Evolutionary conservation across 2,888 invertebrate genomes (phyloP).

Genomic region (Drosophila engyochracea): DNA sequence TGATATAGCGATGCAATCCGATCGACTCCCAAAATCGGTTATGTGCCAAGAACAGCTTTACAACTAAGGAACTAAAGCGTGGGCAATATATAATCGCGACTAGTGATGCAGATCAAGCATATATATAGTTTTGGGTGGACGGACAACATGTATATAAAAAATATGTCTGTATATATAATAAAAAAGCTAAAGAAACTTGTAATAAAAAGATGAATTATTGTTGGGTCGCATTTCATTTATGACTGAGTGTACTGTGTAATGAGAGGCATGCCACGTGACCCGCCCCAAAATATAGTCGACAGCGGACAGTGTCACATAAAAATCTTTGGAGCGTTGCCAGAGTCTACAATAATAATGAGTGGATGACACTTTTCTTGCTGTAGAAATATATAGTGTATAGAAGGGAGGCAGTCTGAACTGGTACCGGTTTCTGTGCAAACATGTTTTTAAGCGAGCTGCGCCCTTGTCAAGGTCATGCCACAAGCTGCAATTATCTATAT

Average conservation of each 20-base stretch:
- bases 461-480: constrained; percentile 71
- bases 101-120: background rate
- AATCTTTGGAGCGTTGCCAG: constrained; percentile 65
- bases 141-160: background rate
- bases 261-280: constrained; percentile 1
- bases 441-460: constrained; percentile 64
- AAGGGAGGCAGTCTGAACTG: background rate
- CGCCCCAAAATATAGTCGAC: background rate
- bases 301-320: constrained; percentile 24
- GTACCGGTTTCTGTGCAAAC: constrained; percentile 67
- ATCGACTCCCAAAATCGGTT: background rate
- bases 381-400: background rate
- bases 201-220: background rate
- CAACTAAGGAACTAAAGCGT: background rate
- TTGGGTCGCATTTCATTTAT: background rate
- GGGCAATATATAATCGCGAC: background rate
- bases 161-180: background rate
- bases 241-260: background rate
- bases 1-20: background rate
- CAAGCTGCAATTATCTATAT: background rate
- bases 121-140: background rate
- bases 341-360: constrained; percentile 47
- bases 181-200: background rate
- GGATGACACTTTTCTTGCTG: constrained; percentile 22
- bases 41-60: background rate